These are phyloP conservation scores for Dallia pectoralis DNA, from an alignment of 2,797 vertebrate genomes.

Conservation along the genomic window DNA sequence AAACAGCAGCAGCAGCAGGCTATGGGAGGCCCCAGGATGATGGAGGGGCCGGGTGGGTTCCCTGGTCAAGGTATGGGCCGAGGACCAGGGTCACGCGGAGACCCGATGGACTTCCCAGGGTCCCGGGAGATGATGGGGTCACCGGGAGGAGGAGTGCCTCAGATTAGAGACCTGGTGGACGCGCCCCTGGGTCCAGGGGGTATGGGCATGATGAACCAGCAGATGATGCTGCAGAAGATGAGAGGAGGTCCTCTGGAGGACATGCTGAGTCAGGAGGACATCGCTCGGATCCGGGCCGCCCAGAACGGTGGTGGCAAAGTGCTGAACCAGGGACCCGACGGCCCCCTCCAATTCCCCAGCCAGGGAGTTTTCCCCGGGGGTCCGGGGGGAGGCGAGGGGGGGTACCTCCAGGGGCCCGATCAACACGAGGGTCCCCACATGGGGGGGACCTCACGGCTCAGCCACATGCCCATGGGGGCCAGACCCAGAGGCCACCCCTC, in stretches of 20 bases:
- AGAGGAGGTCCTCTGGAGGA: slow-evolving; percentile 69
- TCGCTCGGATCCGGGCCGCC: slow-evolving; percentile 79
- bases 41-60: slow-evolving; percentile 68
- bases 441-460: slow-evolving; percentile 81
- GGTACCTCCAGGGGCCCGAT: slow-evolving; percentile 81
- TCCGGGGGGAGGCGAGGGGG: slow-evolving; percentile 73
- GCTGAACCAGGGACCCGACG: slow-evolving; percentile 77
- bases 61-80: slow-evolving; percentile 72
- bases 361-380: slow-evolving; percentile 83
- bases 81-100: slow-evolving; percentile 72
- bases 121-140: slow-evolving; percentile 87
- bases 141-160: slow-evolving; percentile 66
- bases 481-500: slow-evolving; percentile 82
- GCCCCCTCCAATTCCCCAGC: slow-evolving; percentile 77
- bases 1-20: slow-evolving; percentile 74
- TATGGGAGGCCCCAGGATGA: slow-evolving; percentile 63
- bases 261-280: slow-evolving; percentile 80
- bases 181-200: slow-evolving; percentile 77
- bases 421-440: slow-evolving; percentile 77
- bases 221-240: slow-evolving; percentile 88
- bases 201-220: slow-evolving; percentile 88
- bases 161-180: slow-evolving; percentile 85
- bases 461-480: slow-evolving; percentile 85
- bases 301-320: slow-evolving; percentile 79
- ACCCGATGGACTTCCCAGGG: slow-evolving; percentile 85